Evolutionary conservation across 2,888 invertebrate genomes (phyloP), one percentile per base, ranked within the genome.

Genomic region (Exephanes ischioxanthus): DNA sequence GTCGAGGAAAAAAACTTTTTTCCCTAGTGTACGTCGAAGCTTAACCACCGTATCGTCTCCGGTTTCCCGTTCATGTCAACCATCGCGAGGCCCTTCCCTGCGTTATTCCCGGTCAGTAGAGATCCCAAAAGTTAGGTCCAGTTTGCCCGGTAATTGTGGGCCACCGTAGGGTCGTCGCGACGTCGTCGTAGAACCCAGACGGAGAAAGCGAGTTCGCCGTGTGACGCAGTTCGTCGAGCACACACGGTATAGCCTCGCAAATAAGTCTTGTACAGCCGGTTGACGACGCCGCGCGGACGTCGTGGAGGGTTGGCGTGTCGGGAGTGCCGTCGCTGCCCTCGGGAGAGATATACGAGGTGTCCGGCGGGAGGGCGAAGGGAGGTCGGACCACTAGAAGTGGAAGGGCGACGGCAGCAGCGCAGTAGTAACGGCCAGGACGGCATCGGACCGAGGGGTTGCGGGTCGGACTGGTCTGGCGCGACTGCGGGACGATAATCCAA

Each of bases 301-400:
- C 61, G 84, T 48, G 63, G 77, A 55, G 77, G 71, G 71, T 71
- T 61, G 55, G 77, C 68, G 48, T 14, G 73, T 68, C 84, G 87
- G 86, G 85, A 87, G 83, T 84, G 86, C 72, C 84, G 70, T 16
- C 73, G 78, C 58, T 84, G 84, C 82, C 84, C 88, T 86, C 82
- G 77, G 80, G 88, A 86, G 87, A 86, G 85, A 85, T 85, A 83
- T 79, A 88, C 85, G 87, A 88, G 84, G 84, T 85, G 86, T 85
- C 84, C 73, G 81, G 84, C 70, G 82, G 83, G 84, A 80, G 80
- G 77, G 67, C 67, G 70, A 48, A 22, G 16, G 53, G 30, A n/a
- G 37, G 55, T 61, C 53, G 66, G 51, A 19, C 37, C 22, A 45
- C 58, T 30, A 58, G 78, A n/a, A 7, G 16, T 16, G 45, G 68